These are phyloP conservation scores for Pollenia angustigena DNA, from an alignment of 2,888 invertebrate species.

Conservation along the genomic window DNA sequence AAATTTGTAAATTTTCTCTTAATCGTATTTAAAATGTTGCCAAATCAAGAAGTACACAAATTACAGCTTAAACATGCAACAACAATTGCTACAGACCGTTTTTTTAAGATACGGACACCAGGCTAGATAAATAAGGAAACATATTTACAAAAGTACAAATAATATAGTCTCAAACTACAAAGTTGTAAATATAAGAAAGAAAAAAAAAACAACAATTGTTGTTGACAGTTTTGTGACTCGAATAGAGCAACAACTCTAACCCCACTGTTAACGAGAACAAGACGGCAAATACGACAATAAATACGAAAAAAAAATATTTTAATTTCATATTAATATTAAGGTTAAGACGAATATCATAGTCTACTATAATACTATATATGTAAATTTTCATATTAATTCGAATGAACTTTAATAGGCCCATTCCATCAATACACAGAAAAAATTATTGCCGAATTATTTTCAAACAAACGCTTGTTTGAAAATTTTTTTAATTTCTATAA, in stretches of 20 bases:
- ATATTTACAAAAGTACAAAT: background rate
- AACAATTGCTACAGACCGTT: constrained; percentile 28
- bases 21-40: constrained; percentile 17
- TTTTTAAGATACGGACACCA: background rate
- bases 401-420: no score
- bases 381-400: no score
- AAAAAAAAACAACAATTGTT: constrained; percentile 62
- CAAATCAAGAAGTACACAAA: no score
- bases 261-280: background rate
- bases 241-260: constrained; percentile 1
- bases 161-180: constrained; percentile 1
- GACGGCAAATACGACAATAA: background rate
- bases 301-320: background rate
- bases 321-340: background rate
- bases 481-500: no score
- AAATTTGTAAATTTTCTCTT: background rate
- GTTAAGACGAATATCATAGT: background rate
- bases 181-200: constrained; percentile 7
- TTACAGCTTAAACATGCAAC: background rate
- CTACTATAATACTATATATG: background rate
- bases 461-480: no score
- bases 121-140: background rate
- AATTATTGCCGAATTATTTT: no score
- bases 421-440: no score
- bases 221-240: constrained; percentile 59